Percentiles rank a stretch among this genome's conserved stretches.
Evolutionary conservation across 2,888 invertebrate genomes (phyloP).

Genomic region (Nysson spinosus): DNA sequence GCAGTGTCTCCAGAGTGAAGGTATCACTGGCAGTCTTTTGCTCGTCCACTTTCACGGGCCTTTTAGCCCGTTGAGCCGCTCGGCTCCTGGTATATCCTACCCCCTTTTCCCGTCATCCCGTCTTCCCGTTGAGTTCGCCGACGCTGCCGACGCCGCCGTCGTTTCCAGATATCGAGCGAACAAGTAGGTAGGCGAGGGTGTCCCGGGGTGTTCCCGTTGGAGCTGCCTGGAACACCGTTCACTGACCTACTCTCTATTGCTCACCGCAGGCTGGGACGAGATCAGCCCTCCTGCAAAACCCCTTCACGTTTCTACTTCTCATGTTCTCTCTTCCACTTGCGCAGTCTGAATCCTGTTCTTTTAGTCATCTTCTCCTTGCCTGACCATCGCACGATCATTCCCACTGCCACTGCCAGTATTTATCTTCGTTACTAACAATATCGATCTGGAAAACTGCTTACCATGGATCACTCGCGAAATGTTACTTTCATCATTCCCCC

Average conservation of each 20-base stretch:
- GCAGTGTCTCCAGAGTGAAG: neutral
- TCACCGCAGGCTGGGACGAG: slow-evolving; percentile 45
- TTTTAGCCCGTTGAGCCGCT: neutral
- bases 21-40: too few relatives aligned
- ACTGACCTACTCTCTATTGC: slow-evolving; percentile 70
- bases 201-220: slow-evolving; percentile 65
- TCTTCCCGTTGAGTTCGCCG: slow-evolving; percentile 8
- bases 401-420: too few relatives aligned
- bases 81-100: neutral
- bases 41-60: neutral
- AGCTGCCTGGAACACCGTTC: slow-evolving; percentile 67
- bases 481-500: too few relatives aligned
- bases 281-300: slow-evolving; percentile 35
- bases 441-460: too few relatives aligned
- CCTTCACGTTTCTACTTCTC: neutral
- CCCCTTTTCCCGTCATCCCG: neutral
- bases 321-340: neutral
- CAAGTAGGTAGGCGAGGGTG: slow-evolving; percentile 58
- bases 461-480: too few relatives aligned
- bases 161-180: slow-evolving; percentile 74
- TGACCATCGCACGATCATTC: neutral
- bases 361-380: slow-evolving; percentile 3
- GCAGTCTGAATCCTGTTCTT: neutral
- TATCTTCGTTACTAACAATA: too few relatives aligned
- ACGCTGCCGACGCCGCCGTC: slow-evolving; percentile 35